Evolutionary conservation across 2,113 vertebrate species (phyloP), one percentile per base, ranked within the genome.

Genomic region (Benitochromis conjunctus): DNA sequence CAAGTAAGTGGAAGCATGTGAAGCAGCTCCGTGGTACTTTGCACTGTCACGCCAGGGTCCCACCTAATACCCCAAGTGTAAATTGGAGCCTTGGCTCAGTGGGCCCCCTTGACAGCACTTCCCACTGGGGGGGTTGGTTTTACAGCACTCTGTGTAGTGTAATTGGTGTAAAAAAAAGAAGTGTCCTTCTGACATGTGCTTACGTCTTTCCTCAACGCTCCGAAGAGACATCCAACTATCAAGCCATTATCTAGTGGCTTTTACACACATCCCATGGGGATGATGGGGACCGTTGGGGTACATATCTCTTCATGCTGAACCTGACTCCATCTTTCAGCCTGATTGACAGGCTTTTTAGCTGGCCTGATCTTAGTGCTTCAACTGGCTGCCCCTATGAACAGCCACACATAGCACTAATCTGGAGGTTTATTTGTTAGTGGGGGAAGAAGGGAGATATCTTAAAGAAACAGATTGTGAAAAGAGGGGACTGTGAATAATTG

Each of bases 391-490:
- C 88, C 86, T 43, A 31, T 79, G 89, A 83, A 80, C 86, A 69
- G 81, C 86, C 90, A 89, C 93, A 83, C 90, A 81, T 85, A 56
- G 85, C 89, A 88, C 88, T 95, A 94, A 95, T 95, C 92, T 90
- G 77, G 78, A 86, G 84, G 88, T 94, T 93, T 96, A 94, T 95
- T 94, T 93, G 90, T 93, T 91, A 91, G 88, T 84, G 69, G 86
- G 80, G 60, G 64, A 83, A 81, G 88, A 85, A 79, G 46, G 87
- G 85, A 92, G 92, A 93, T 95, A 95, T 96, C 95, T 95, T 95
- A 91, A 94, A 95, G 94, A 95, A 96, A 94, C 95, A 96, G 94
- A 95, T 96, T 92, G 90, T 94, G 94, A 94, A 94, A 93, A 93
- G 91, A 92, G 86, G 81, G 90, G 89, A 87, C 95, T 95, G 94